Evolutionary conservation across 2,888 invertebrate species (phyloP).

Genomic region (Rhabditoides inermis): DNA sequence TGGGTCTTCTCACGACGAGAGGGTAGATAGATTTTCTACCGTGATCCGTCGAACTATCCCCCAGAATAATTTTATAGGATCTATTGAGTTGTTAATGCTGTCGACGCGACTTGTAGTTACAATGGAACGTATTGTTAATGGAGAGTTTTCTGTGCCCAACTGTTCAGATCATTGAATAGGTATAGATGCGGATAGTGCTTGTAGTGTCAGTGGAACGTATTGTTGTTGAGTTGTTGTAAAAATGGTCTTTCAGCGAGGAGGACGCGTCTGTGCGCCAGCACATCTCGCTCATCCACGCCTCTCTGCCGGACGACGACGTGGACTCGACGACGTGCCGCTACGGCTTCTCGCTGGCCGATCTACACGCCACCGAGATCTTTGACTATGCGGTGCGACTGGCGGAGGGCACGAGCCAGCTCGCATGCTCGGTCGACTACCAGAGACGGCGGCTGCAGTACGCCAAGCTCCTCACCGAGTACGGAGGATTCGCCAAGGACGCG

Average conservation of each 20-base stretch:
- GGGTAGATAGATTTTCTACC: too few species aligned
- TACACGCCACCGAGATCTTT: slow-evolving; percentile 50
- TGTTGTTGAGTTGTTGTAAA: background rate
- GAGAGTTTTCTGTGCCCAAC: too few species aligned
- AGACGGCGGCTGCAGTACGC: slow-evolving; percentile 36
- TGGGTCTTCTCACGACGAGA: too few species aligned
- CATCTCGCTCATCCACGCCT: slow-evolving; percentile 42
- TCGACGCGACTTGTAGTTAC: too few species aligned
- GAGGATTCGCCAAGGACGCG: slow-evolving; percentile 37
- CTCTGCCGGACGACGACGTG: slow-evolving; percentile 41
- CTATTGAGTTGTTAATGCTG: too few species aligned
- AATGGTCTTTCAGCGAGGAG: slow-evolving; percentile 16
- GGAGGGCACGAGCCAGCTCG: slow-evolving; percentile 19
- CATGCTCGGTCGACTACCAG: slow-evolving; percentile 31
- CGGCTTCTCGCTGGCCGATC: slow-evolving; percentile 36
- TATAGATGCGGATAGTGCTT: too few species aligned
- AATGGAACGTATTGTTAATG: too few species aligned
- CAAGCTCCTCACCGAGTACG: slow-evolving; percentile 34
- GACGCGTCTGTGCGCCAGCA: slow-evolving; percentile 28
- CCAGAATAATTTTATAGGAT: too few species aligned
- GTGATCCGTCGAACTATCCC: too few species aligned
- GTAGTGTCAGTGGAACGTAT: too few species aligned
- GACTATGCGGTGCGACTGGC: slow-evolving; percentile 40
- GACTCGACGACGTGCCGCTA: background rate
- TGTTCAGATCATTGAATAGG: too few species aligned